These are phyloP conservation scores for Drosophila tristis DNA, from an alignment of 1,140 invertebrate genomes.

Conservation along the genomic window DNA sequence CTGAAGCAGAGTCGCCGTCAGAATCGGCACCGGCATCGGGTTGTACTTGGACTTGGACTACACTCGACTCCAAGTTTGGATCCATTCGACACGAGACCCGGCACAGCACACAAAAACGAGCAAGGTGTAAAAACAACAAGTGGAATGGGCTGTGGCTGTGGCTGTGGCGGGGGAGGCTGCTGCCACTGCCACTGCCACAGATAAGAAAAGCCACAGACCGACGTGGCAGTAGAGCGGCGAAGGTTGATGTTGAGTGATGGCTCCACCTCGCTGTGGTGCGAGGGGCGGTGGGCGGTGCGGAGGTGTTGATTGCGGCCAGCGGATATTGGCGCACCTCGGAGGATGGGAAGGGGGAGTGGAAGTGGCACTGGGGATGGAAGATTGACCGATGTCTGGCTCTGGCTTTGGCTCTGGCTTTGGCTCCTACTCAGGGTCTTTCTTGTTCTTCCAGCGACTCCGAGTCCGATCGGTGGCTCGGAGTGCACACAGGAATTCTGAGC, in stretches of 20 bases:
- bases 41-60: slow-evolving; percentile 8
- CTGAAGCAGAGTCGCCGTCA: slow-evolving; percentile 5
- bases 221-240: slow-evolving; percentile 36
- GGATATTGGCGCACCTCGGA: slow-evolving; percentile 52
- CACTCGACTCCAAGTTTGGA: slow-evolving; percentile 42
- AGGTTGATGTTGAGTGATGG: slow-evolving; percentile 62
- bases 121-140: slow-evolving; percentile 75
- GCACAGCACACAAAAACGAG: slow-evolving; percentile 46
- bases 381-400: slow-evolving; percentile 71
- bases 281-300: slow-evolving; percentile 52
- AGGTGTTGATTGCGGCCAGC: slow-evolving; percentile 71
- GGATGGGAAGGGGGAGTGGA: background rate
- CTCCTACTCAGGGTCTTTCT: no score
- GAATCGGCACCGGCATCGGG: slow-evolving; percentile 4
- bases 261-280: slow-evolving; percentile 40
- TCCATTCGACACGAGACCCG: slow-evolving; percentile 55
- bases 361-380: slow-evolving; percentile 14
- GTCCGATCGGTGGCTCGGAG: slow-evolving; percentile 19
- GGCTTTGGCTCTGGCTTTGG: slow-evolving; percentile 2
- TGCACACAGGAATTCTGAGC: slow-evolving; percentile 66
- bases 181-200: slow-evolving; percentile 7
- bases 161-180: background rate
- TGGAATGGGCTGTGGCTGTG: slow-evolving; percentile 1
- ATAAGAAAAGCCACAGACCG: slow-evolving; percentile 53
- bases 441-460: slow-evolving; percentile 14